A percentile compares a stretch with the other conserved stretches of the same genome.
Conservation (phyloP, 2,797 vertebrate species). For the Betta splendens region DNA sequence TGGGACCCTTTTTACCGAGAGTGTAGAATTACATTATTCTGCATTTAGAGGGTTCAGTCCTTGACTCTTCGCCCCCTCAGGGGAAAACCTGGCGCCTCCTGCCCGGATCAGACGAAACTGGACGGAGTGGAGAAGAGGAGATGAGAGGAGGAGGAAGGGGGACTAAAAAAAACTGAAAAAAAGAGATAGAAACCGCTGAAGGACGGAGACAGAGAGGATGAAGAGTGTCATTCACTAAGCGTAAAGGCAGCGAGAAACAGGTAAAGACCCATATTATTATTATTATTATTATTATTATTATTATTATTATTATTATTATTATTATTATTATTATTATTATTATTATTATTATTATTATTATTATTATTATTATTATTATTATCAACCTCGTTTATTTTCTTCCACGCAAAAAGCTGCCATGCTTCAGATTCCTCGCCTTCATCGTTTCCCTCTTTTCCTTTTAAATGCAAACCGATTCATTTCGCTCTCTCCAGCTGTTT, state of each 20-base stretch:
- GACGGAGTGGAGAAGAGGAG: slow-evolving; percentile 73
- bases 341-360: slow-evolving; percentile 14
- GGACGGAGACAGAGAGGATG: slow-evolving; percentile 59
- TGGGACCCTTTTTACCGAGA: slow-evolving; percentile 77
- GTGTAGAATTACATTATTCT: slow-evolving; percentile 88
- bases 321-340: slow-evolving; percentile 11
- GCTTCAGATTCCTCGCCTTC: slow-evolving; percentile 22
- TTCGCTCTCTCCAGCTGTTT: slow-evolving; percentile 53
- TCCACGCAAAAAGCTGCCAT: no score
- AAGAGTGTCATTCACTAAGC: slow-evolving; percentile 47
- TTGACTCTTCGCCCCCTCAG: slow-evolving; percentile 84
- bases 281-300: slow-evolving; percentile 11
- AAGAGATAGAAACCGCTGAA: slow-evolving; percentile 55
- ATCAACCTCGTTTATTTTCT: no score
- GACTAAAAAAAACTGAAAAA: slow-evolving; percentile 39
- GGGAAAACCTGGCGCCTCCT: slow-evolving; percentile 92
- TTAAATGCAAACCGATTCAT: slow-evolving; percentile 62
- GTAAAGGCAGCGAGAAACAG: slow-evolving; percentile 24
- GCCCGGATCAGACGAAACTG: slow-evolving; percentile 87
- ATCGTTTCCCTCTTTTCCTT: slow-evolving; percentile 41
- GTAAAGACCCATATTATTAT: slow-evolving; percentile 12
- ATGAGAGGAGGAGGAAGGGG: neutral
- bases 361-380: neutral
- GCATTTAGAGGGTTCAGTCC: slow-evolving; percentile 88
- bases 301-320: neutral